A percentile compares a stretch with the other conserved stretches of the same genome.
phyloP scores from a whole-genome alignment of 64 coral and sea anemone genomes.

The Montipora capricornis region DNA sequence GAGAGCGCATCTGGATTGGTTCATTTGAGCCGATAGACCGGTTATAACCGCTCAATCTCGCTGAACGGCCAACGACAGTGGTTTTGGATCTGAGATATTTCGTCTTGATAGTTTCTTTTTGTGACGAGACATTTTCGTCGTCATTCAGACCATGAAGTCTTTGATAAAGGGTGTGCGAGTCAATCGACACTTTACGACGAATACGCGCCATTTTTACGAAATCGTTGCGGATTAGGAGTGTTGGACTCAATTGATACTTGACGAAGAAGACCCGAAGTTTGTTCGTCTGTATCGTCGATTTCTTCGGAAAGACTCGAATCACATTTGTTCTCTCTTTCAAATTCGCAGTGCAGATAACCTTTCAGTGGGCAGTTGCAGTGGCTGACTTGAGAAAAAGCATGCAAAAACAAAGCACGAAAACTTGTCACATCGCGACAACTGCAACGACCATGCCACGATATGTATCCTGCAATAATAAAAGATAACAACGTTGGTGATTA shows the following conservation, averaged over 20 bases:
- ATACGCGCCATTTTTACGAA: too few species aligned
- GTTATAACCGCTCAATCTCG: not conserved
- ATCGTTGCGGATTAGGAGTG: too few species aligned
- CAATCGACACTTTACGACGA: too few species aligned
- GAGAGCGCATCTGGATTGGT: not conserved
- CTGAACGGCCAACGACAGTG: not conserved
- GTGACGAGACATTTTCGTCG: not conserved
- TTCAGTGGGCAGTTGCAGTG: not conserved
- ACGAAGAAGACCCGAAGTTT: too few species aligned
- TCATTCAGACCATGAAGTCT: not conserved
- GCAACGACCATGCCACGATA: conserved; percentile 47
- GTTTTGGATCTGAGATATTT: conserved; percentile 3
- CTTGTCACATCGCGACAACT: conserved; percentile 6
- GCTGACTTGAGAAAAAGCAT: conserved; percentile 38
- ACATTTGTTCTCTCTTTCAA: conserved; percentile 12
- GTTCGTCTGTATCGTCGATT: too few species aligned
- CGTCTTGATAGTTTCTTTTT: not conserved
- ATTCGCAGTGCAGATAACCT: not conserved
- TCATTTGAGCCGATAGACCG: not conserved
- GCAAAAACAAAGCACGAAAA: conserved; percentile 20
- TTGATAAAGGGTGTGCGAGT: too few species aligned
- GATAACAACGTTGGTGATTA: too few species aligned
- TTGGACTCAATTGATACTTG: not conserved
- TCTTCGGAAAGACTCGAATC: not conserved
- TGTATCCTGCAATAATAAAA: too few species aligned